Evolutionary conservation across 1,140 invertebrate species (phyloP), one percentile per base, ranked within the genome.

Genomic region (Lucilia cuprina): DNA sequence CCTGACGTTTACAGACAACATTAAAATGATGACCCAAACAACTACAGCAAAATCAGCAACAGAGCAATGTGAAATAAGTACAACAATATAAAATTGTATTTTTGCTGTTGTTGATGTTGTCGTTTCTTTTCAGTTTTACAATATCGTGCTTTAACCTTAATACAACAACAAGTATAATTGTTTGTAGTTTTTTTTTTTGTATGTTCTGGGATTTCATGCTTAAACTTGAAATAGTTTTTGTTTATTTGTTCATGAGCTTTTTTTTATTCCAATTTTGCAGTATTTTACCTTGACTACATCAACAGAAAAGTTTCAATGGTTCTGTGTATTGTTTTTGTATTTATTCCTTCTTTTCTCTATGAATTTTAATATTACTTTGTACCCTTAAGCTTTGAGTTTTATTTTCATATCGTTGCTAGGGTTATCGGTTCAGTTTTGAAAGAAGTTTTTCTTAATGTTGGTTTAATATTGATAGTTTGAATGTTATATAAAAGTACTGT

Each of bases 11-110:
- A 55, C 50, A 55, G 50, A 77, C 74, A 77, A 41, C 25, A 77
- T 41, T 77, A 77, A 77, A 77, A 77, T 80, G n/a, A 80, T 80
- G 77, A 80, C 77, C 41, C 77, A 80, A 25, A 49, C 41, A 80
- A 80, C 77, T 50, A 21, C n/a, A 2, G 19, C 21, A 10, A 70
- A 25, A 70, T n/a, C 5, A 78, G 9, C 8, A 49, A 80, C n/a
- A 80, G 14, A 78, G 3, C 41, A 49, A 80, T 41, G 41, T 41
- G 41, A 5, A 41, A 41, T 10, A 41, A 10, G 10, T 8, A 80
- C 25, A 12, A 21, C 2, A 12, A 80, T n/a, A 30, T 30, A 78
- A 41, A 78, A 78, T 78, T 78, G 34, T 47, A 35, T 41, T 60
- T 3, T 78, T 30, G 25, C 3, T 30, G 25, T 3, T 30, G 25